A percentile compares a stretch with the other conserved stretches of the same genome.
Conservation (phyloP, 2,113 vertebrate genomes). For the Hypomesus transpacificus region DNA sequence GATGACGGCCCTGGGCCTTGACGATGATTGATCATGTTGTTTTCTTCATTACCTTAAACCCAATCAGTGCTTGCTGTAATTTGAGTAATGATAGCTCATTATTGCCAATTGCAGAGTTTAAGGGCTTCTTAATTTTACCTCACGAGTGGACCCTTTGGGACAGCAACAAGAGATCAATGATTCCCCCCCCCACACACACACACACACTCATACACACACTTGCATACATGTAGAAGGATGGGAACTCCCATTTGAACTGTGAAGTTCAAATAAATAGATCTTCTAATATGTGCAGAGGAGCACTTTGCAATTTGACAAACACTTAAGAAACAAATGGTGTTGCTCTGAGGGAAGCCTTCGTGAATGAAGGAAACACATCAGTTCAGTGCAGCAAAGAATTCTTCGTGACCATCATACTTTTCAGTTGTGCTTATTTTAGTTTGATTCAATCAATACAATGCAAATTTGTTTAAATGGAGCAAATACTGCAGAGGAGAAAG, state of each 20-base stretch:
- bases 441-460: slow-evolving; percentile 52
- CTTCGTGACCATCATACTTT: slow-evolving; percentile 29
- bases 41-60: slow-evolving; percentile 99
- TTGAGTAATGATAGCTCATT: slow-evolving; percentile 99
- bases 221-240: slow-evolving; percentile 35
- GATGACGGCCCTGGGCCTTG: slow-evolving; percentile 83
- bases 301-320: slow-evolving; percentile 23
- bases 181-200: slow-evolving; percentile 16
- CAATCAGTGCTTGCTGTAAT: slow-evolving; percentile 98
- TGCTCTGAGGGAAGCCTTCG: slow-evolving; percentile 26
- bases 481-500: slow-evolving; percentile 43
- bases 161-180: slow-evolving; percentile 70
- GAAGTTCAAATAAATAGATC: slow-evolving; percentile 56
- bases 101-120: slow-evolving; percentile 95
- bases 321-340: slow-evolving; percentile 8
- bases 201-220: slow-evolving; percentile 3
- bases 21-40: slow-evolving; percentile 99
- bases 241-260: slow-evolving; percentile 46
- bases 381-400: slow-evolving; percentile 21
- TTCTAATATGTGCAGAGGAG: slow-evolving; percentile 15
- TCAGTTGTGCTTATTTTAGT: slow-evolving; percentile 31
- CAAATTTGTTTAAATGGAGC: slow-evolving; percentile 44
- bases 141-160: slow-evolving; percentile 74
- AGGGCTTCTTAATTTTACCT: slow-evolving; percentile 88
- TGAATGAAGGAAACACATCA: slow-evolving; percentile 35